A percentile compares a stretch with the other conserved stretches of the same genome.
Conservation (phyloP, 2,113 vertebrate genomes). For the Pomatostomus ruficeps region DNA sequence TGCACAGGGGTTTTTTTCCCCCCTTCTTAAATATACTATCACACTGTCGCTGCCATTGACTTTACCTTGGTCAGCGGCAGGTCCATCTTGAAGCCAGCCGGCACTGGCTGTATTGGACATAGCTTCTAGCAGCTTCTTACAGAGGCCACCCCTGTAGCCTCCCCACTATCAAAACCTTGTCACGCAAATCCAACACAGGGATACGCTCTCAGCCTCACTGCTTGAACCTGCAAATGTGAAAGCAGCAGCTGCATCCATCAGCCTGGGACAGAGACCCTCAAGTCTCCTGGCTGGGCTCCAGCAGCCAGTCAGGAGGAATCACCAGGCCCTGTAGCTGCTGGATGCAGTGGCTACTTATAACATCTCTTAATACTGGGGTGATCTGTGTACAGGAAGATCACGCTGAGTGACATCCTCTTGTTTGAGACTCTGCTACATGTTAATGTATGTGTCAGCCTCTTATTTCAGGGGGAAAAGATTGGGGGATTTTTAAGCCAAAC, state of each 20-base stretch:
- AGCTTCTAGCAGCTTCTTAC: neutral
- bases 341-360: neutral
- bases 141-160: neutral
- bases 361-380: neutral
- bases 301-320: neutral
- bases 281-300: neutral
- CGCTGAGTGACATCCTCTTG: neutral
- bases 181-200: neutral
- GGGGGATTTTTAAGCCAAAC: neutral
- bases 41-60: neutral
- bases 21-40: neutral
- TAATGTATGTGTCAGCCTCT: neutral
- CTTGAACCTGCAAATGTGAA: neutral
- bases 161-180: too few species aligned
- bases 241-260: neutral
- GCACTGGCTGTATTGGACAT: neutral
- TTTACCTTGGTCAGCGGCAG: neutral
- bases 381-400: neutral
- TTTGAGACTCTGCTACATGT: neutral
- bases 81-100: neutral
- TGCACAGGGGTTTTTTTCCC: neutral
- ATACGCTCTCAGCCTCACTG: neutral
- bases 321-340: neutral
- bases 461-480: neutral
- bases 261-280: neutral